Percentiles rank a stretch among this genome's conserved stretches.
Evolutionary conservation across 2,888 invertebrate genomes (phyloP).

Genomic region (Orchesella flavescens): DNA sequence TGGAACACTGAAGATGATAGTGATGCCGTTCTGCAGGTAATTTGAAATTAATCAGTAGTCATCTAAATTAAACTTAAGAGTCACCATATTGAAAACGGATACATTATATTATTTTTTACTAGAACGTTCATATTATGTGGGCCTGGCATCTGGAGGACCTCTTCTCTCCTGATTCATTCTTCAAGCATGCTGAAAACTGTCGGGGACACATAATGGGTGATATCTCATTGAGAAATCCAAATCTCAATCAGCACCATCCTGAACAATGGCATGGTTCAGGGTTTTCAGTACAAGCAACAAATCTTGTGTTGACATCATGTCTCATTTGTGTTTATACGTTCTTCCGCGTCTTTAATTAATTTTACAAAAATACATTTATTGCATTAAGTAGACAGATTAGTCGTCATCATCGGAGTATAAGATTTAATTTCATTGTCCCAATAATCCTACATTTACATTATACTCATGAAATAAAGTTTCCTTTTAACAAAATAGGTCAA

Average conservation of each 20-base stretch:
- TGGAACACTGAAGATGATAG: constrained; percentile 62
- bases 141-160: constrained; percentile 68
- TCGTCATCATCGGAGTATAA: too few relatives aligned
- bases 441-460: too few relatives aligned
- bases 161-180: constrained; percentile 14
- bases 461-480: too few relatives aligned
- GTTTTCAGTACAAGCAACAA: not conserved
- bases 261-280: constrained; percentile 19
- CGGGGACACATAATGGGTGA: constrained; percentile 63
- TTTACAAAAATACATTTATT: too few relatives aligned
- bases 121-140: constrained; percentile 67
- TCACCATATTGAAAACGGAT: too few relatives aligned
- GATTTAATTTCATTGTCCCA: too few relatives aligned
- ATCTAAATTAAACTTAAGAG: too few relatives aligned
- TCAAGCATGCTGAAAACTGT: constrained; percentile 61
- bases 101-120: constrained; percentile 32
- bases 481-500: too few relatives aligned
- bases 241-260: constrained; percentile 16
- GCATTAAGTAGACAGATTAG: too few relatives aligned
- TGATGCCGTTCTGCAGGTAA: constrained; percentile 66
- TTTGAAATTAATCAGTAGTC: too few relatives aligned
- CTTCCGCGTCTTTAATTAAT: too few relatives aligned
- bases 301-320: not conserved
- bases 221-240: constrained; percentile 43
- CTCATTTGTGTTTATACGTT: too few relatives aligned